These are phyloP conservation scores for Lepeophtheirus salmonis DNA, from an alignment of 1,140 invertebrate species.

Conservation along the genomic window DNA sequence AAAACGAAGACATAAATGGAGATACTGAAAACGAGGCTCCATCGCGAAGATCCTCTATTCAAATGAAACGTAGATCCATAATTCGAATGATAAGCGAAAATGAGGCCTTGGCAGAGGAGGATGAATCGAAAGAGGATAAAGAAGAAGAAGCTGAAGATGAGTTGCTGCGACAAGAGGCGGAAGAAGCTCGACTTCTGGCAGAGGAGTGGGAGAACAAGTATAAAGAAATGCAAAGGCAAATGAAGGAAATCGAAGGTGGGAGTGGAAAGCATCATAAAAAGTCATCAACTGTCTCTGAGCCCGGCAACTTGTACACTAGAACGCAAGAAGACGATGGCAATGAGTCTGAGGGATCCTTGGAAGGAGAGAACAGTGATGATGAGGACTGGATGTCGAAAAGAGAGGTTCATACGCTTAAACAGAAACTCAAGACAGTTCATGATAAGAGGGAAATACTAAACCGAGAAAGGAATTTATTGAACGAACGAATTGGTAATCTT, in stretches of 20 bases:
- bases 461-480: slow-evolving; percentile 12
- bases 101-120: slow-evolving; percentile 8
- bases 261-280: background rate
- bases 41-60: slow-evolving; percentile 16
- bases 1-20: no score
- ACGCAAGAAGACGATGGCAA: background rate
- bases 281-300: background rate
- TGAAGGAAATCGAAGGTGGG: slow-evolving; percentile 44
- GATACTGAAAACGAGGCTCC: background rate
- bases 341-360: background rate
- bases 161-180: slow-evolving; percentile 21
- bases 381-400: slow-evolving; percentile 6
- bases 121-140: slow-evolving; percentile 1
- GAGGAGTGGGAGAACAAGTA: slow-evolving; percentile 60
- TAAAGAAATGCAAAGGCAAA: slow-evolving; percentile 45
- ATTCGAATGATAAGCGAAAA: slow-evolving; percentile 11
- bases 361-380: slow-evolving; percentile 2
- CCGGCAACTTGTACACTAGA: background rate
- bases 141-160: slow-evolving; percentile 19
- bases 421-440: slow-evolving; percentile 1
- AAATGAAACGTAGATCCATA: slow-evolving; percentile 19
- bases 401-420: slow-evolving; percentile 1
- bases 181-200: slow-evolving; percentile 32
- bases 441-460: slow-evolving; percentile 16
- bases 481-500: slow-evolving; percentile 5